These are phyloP conservation scores for Heliconius melpomene DNA, from an alignment of 1,140 invertebrate species.

Conservation along the genomic window DNA sequence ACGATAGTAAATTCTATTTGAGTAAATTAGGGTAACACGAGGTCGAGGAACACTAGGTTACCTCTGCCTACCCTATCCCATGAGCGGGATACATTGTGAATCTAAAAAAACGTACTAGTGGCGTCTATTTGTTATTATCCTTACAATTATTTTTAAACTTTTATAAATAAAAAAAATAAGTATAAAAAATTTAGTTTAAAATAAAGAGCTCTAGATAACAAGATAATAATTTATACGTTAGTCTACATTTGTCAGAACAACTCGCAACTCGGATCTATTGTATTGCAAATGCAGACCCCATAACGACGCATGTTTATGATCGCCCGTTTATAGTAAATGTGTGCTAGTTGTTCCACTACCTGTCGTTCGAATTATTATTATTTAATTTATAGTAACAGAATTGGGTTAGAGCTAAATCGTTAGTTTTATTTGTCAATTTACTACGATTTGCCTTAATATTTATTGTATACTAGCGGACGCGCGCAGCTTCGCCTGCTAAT, in stretches of 20 bases:
- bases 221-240: slow-evolving; percentile 21
- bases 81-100: too few relatives aligned
- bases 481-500: too few relatives aligned
- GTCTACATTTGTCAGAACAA: slow-evolving; percentile 14
- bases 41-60: too few relatives aligned
- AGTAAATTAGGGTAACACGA: too few relatives aligned
- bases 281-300: slow-evolving; percentile 12
- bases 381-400: background rate
- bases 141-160: too few relatives aligned
- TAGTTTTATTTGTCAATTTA: slow-evolving; percentile 3
- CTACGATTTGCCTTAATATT: background rate
- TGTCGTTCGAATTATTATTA: background rate
- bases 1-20: background rate
- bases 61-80: too few relatives aligned
- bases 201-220: slow-evolving; percentile 9
- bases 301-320: slow-evolving; percentile 20
- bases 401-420: background rate
- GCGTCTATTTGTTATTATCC: too few relatives aligned
- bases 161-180: background rate
- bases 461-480: background rate
- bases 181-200: background rate
- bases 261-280: background rate
- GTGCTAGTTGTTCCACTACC: background rate
- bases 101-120: too few relatives aligned
- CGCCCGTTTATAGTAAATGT: slow-evolving; percentile 4